These are phyloP conservation scores for Apostichopus leukothele DNA, from an alignment of 53 echinoderm and acorn worm species.

Conservation along the genomic window DNA sequence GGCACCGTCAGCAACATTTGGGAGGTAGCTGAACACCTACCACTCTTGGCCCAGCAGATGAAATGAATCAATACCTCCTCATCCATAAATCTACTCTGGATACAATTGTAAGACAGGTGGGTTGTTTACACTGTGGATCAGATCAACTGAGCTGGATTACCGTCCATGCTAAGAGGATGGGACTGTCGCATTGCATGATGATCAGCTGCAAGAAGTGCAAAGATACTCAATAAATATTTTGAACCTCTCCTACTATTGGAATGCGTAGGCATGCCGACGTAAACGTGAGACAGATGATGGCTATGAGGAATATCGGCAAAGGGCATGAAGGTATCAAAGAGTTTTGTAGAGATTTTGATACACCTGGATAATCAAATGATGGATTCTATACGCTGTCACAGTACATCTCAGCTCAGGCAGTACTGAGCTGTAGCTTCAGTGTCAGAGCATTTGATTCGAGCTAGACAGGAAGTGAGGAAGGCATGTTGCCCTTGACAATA, in stretches of 20 bases:
- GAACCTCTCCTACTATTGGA: not conserved
- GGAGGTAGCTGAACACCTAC: not conserved
- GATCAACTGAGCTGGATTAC: too few species aligned
- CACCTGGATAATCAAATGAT: not conserved
- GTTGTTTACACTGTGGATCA: not conserved
- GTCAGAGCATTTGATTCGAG: constrained; percentile 10
- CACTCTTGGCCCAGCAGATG: not conserved
- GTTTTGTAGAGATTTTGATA: not conserved
- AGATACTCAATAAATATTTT: not conserved
- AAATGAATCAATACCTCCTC: not conserved
- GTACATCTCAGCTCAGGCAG: not conserved
- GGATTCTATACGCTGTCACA: not conserved
- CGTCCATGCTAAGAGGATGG: not conserved
- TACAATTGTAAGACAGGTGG: not conserved
- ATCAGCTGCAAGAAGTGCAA: not conserved
- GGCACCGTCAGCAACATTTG: not conserved
- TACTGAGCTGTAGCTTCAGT: not conserved
- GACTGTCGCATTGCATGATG: not conserved
- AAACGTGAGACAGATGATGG: not conserved
- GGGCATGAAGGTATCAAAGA: not conserved
- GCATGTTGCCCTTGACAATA: not conserved
- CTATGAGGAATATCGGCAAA: constrained; percentile 5
- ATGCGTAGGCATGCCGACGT: not conserved
- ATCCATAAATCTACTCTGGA: not conserved
- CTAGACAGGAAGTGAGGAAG: constrained; percentile 5